Evolutionary conservation across 2,888 invertebrate species (phyloP).

Genomic region (Lepidocyrtinus sp.): DNA sequence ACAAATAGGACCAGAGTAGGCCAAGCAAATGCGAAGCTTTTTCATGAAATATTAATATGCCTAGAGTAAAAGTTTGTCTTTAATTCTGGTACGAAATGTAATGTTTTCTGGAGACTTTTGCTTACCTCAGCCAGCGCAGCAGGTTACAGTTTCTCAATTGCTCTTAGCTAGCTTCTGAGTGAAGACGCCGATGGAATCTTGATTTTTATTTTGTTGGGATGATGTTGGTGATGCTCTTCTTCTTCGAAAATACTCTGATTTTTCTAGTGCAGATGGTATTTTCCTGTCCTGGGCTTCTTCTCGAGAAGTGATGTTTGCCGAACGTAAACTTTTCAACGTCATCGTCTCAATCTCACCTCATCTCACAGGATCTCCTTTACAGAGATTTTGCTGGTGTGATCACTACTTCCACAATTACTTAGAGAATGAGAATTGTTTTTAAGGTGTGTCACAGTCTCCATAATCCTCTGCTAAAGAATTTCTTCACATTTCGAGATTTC

Average conservation of each 20-base stretch:
- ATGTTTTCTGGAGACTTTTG: slow-evolving; percentile 14
- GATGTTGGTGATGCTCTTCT: too few relatives aligned
- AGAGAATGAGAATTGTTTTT: slow-evolving; percentile 26
- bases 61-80: slow-evolving; percentile 6
- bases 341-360: too few relatives aligned
- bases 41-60: not conserved
- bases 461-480: too few relatives aligned
- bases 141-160: slow-evolving; percentile 50
- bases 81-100: not conserved
- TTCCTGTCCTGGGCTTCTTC: slow-evolving; percentile 21
- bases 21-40: slow-evolving; percentile 1
- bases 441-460: slow-evolving; percentile 61
- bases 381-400: too few relatives aligned
- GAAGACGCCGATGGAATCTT: slow-evolving; percentile 61
- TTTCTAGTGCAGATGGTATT: slow-evolving; percentile 47
- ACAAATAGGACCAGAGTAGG: too few relatives aligned
- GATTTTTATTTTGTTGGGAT: slow-evolving; percentile 43
- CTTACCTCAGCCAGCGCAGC: slow-evolving; percentile 59
- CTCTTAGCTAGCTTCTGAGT: slow-evolving; percentile 55
- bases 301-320: slow-evolving; percentile 41
- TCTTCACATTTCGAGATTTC: too few relatives aligned
- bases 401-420: too few relatives aligned
- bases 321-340: slow-evolving; percentile 51
- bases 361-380: too few relatives aligned
- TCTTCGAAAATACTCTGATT: slow-evolving; percentile 26